These are phyloP conservation scores for Coleophora deauratella DNA, from an alignment of 2,888 invertebrate genomes.

Conservation along the genomic window DNA sequence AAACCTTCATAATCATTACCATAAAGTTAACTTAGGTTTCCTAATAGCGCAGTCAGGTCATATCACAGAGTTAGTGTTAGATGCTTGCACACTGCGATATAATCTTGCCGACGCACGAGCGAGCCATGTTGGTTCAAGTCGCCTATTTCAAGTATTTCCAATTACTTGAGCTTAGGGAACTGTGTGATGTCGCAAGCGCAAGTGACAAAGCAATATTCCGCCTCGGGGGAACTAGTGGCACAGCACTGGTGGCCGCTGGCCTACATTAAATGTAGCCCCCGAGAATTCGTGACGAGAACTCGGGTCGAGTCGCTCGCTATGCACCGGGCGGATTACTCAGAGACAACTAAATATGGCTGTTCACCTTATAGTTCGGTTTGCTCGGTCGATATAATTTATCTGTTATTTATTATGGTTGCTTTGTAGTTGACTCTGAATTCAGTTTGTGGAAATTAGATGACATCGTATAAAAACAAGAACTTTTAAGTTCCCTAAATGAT, in stretches of 20 bases:
- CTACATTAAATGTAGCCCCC: conserved; percentile 66
- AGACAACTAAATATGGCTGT: conserved; percentile 50
- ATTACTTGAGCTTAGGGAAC: conserved; percentile 70
- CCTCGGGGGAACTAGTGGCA: conserved; percentile 47
- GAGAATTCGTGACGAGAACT: conserved; percentile 65
- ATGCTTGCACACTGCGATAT: not conserved
- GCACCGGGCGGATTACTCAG: conserved; percentile 48
- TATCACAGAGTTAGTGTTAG: too few relatives aligned
- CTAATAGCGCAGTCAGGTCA: too few relatives aligned
- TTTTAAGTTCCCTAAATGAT: too few relatives aligned
- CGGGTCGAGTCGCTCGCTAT: conserved; percentile 19
- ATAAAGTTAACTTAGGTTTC: too few relatives aligned
- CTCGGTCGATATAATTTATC: too few relatives aligned
- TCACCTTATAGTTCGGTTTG: conserved; percentile 22
- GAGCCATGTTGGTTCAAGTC: conserved; percentile 44
- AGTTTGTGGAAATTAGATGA: too few relatives aligned
- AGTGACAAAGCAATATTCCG: conserved; percentile 73
- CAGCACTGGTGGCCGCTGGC: conserved; percentile 29
- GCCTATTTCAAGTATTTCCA: conserved; percentile 73
- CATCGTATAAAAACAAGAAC: too few relatives aligned
- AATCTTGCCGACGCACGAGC: not conserved
- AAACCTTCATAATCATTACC: not conserved
- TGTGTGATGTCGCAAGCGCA: conserved; percentile 66
- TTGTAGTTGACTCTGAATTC: too few relatives aligned
- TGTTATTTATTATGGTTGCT: too few relatives aligned